These are phyloP conservation scores for Chrosomus eos DNA, from an alignment of 2,797 vertebrate species.

Conservation along the genomic window DNA sequence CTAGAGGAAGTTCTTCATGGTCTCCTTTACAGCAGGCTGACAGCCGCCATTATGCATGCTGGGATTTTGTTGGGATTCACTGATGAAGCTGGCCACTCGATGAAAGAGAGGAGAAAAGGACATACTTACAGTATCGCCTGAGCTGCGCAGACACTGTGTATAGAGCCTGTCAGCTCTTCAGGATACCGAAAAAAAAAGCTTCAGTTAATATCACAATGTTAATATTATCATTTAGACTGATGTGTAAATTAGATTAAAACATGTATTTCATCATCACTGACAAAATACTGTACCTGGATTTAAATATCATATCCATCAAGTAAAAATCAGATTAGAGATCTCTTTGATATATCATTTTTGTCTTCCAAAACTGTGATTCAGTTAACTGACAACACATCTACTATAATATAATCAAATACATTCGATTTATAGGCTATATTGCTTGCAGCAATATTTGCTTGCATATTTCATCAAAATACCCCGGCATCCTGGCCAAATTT, in stretches of 20 bases:
- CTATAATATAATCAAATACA: not conserved
- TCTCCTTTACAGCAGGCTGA: conserved; percentile 64
- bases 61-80: conserved; percentile 56
- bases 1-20: conserved; percentile 71
- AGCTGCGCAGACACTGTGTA: not conserved
- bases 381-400: not conserved
- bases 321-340: not conserved
- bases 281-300: not conserved
- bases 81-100: conserved; percentile 47
- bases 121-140: not conserved
- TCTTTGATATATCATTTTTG: not conserved
- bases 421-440: no score
- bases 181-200: not conserved
- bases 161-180: not conserved
- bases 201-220: not conserved
- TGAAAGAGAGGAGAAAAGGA: conserved; percentile 15
- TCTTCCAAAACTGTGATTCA: not conserved
- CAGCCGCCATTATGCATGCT: conserved; percentile 72
- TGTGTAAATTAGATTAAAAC: not conserved
- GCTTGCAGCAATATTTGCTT: not conserved
- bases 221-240: not conserved
- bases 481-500: no score
- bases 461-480: not conserved
- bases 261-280: not conserved
- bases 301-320: not conserved